A percentile compares a stretch with the other conserved stretches of the same genome.
These are phyloP conservation scores for Leptogaster cylindrica DNA, from an alignment of 2,888 invertebrate species.

Conservation along the genomic window DNA sequence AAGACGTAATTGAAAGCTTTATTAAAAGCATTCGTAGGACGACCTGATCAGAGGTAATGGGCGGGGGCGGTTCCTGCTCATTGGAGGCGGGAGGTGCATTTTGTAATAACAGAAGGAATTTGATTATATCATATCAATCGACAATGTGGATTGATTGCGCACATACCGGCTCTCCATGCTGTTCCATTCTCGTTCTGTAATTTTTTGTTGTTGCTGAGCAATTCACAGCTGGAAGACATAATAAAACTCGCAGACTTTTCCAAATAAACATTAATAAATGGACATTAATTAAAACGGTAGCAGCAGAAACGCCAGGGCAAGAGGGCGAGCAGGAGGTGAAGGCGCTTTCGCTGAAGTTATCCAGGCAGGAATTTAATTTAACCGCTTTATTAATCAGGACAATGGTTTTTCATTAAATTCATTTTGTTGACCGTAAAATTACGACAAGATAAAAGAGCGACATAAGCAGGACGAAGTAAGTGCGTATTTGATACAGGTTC, in stretches of 20 bases:
- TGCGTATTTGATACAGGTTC: conserved; percentile 10
- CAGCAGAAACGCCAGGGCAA: conserved; percentile 1
- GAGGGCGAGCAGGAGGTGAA: conserved; percentile 8
- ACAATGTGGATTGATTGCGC: conserved; percentile 29
- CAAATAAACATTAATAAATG: conserved; percentile 32
- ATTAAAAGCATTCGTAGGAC: conserved; percentile 48
- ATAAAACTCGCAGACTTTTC: conserved; percentile 17
- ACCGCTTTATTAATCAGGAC: conserved; percentile 35
- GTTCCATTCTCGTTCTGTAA: neutral
- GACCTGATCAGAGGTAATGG: neutral
- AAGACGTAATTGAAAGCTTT: conserved; percentile 51
- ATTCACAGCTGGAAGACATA: conserved; percentile 26
- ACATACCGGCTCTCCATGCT: neutral
- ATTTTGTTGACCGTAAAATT: conserved; percentile 27
- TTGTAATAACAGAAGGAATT: conserved; percentile 41
- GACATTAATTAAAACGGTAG: conserved; percentile 33
- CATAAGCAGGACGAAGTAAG: conserved; percentile 3
- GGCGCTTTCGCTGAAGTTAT: conserved; percentile 9
- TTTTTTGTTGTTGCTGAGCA: neutral
- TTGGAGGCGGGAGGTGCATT: conserved; percentile 22
- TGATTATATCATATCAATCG: conserved; percentile 45
- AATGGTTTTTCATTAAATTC: conserved; percentile 38
- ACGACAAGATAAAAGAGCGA: neutral
- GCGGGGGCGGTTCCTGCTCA: neutral
- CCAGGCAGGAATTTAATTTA: conserved; percentile 23